Percentiles rank a stretch among this genome's conserved stretches.
Evolutionary conservation across 2,888 invertebrate species (phyloP).

Genomic region (Colostygia pectinataria): DNA sequence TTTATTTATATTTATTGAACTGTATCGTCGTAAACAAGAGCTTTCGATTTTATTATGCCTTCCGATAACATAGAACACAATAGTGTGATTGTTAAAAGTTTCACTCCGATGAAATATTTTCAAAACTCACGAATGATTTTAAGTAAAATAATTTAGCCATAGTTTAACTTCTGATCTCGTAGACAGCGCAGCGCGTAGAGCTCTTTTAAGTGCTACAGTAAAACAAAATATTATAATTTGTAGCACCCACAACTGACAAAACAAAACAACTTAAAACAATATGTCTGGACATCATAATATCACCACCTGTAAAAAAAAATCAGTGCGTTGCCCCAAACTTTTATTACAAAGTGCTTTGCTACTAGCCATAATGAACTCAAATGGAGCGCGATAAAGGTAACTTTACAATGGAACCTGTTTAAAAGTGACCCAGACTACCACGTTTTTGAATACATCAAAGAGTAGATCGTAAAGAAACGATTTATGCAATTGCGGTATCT

Average conservation of each 20-base stretch:
- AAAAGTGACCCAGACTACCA: neutral
- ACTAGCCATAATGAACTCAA: neutral
- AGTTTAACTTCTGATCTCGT: too few relatives aligned
- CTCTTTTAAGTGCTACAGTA: too few relatives aligned
- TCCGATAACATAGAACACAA: neutral
- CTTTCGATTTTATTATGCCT: slow-evolving; percentile 48
- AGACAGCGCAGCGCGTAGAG: too few relatives aligned
- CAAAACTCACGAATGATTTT: too few relatives aligned
- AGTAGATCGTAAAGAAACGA: slow-evolving; percentile 22
- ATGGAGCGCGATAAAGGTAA: neutral
- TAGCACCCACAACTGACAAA: too few relatives aligned
- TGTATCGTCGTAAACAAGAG: slow-evolving; percentile 49
- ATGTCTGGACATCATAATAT: too few relatives aligned
- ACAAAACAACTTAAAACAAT: too few relatives aligned
- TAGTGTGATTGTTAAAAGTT: slow-evolving; percentile 1
- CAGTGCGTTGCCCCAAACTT: too few relatives aligned
- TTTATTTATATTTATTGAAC: slow-evolving; percentile 44
- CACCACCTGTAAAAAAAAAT: too few relatives aligned
- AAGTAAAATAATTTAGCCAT: neutral
- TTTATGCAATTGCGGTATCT: slow-evolving; percentile 23
- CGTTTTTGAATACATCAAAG: slow-evolving; percentile 17
- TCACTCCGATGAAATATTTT: slow-evolving; percentile 5
- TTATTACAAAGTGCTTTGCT: too few relatives aligned
- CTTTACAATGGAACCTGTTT: neutral
- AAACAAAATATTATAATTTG: too few relatives aligned